Conservation (phyloP, 2,888 invertebrate genomes). For the Erynnis tages region DNA sequence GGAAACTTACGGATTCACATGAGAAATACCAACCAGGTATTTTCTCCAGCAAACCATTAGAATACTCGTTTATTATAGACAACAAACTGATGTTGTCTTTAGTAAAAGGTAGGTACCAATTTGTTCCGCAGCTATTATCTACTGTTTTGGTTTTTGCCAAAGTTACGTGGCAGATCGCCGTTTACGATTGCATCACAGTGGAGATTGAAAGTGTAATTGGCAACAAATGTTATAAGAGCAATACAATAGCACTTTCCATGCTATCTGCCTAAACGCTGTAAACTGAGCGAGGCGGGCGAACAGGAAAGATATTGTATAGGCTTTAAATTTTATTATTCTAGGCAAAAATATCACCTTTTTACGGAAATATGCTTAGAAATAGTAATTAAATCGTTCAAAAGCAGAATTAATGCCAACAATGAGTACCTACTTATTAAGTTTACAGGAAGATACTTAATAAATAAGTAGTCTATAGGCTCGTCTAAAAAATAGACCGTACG, state of each 20-base stretch:
- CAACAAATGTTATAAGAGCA: constrained; percentile 55
- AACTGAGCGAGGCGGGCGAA: constrained; percentile 35
- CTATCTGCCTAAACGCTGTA: constrained; percentile 44
- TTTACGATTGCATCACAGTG: constrained; percentile 59
- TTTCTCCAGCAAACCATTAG: too few relatives aligned
- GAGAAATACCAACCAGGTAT: too few relatives aligned
- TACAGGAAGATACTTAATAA: too few relatives aligned
- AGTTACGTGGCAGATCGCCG: constrained; percentile 41
- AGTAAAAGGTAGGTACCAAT: background rate
- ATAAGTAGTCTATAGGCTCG: too few relatives aligned
- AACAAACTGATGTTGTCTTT: background rate
- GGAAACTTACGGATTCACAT: too few relatives aligned
- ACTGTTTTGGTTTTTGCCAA: constrained; percentile 10
- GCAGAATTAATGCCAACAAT: too few relatives aligned
- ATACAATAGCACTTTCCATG: constrained; percentile 66
- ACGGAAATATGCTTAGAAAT: too few relatives aligned
- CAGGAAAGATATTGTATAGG: constrained; percentile 33
- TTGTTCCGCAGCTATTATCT: background rate
- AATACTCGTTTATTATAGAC: background rate
- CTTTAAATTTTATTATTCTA: background rate
- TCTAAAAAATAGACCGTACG: too few relatives aligned
- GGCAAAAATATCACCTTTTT: too few relatives aligned
- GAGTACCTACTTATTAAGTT: too few relatives aligned
- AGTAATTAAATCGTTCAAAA: too few relatives aligned
- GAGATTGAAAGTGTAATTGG: constrained; percentile 67